phyloP scores from a whole-genome alignment of 2,797 vertebrate genomes.

The Malacoctenus gilli region DNA sequence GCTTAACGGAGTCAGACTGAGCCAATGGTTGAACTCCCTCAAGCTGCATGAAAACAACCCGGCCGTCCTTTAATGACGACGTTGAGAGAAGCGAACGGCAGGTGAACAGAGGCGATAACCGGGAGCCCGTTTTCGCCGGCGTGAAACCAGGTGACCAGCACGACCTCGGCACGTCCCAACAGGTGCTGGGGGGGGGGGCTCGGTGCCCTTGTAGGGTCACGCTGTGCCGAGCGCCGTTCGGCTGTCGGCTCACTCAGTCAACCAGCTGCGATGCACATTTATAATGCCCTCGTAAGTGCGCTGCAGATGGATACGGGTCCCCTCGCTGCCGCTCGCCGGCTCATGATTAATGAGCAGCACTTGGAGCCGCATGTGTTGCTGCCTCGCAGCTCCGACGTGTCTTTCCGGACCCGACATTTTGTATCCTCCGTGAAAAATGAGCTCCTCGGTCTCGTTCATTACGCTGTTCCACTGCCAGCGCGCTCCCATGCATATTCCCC shows the following conservation, averaged over 20 bases:
- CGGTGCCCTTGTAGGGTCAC: constrained; percentile 71
- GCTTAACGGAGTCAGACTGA: too few species aligned
- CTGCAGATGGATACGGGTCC: constrained; percentile 69
- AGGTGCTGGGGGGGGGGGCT: constrained; percentile 69
- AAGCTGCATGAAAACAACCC: too few species aligned
- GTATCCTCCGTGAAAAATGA: constrained; percentile 77
- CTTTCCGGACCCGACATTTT: constrained; percentile 77
- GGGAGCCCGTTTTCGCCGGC: background rate
- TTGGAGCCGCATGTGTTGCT: constrained; percentile 71
- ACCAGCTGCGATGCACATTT: constrained; percentile 73
- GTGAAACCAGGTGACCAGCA: constrained; percentile 41
- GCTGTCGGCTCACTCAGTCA: constrained; percentile 69
- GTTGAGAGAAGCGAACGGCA: too few species aligned
- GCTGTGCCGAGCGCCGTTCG: constrained; percentile 39
- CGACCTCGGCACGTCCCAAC: constrained; percentile 45
- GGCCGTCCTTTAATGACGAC: too few species aligned
- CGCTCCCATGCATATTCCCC: constrained; percentile 68
- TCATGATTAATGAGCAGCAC: constrained; percentile 81
- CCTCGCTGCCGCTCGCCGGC: constrained; percentile 48
- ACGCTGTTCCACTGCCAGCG: constrained; percentile 59
- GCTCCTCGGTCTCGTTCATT: constrained; percentile 70
- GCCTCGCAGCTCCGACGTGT: constrained; percentile 69
- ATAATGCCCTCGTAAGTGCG: constrained; percentile 74
- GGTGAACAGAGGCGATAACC: too few species aligned
- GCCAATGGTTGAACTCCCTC: too few species aligned